Base-by-base conservation (phyloP, 2,888 invertebrate genomes). In the Ophraella communa region DNA sequence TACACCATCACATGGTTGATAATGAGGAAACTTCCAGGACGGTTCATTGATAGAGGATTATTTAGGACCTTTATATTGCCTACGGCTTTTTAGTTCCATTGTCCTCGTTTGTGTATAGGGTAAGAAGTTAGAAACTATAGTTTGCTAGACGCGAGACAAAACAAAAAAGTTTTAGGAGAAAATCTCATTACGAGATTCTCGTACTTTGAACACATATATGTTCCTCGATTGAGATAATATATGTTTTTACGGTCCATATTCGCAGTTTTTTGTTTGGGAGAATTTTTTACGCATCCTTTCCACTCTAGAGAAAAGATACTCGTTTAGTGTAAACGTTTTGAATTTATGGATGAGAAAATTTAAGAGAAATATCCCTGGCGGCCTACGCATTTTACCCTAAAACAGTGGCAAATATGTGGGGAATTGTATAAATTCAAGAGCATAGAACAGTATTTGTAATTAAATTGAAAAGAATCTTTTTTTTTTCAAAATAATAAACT, bases 291-390 rank as follows among this genome's bases (percentile, higher is more conserved):
- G 61, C 21, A 24, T 53, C 24, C 17, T 42, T 47, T n/a, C 47
- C 14, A 30, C 42, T 51, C 30, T 21, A 56, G 55, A 17, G 39
- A 39, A 39, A 64, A 64, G 10, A 27, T n/a, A 52, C 20, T 54
- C 53, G 39, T 39, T 47, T 20, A 20, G 53, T 33, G 35, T 53
- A 58, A 54, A 45, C 35, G 45, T 27, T n/a, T n/a, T 47, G 54
- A 64, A 64, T 64, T 59, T 64, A 59, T 59, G 64, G 59, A 47
- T 64, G 49, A 57, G 59, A 54, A 64, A 64, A 64, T 54, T n/a
- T n/a, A 30, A 47, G 39, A 54, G 47, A 18, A 23, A 58, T 45
- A 47, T 45, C 53, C 57, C 39, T 24, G 27, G 27, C 21, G 20
- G 27, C 27, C 53, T 11, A 24, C 59, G 42, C 33, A 23, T 14